phyloP scores from a whole-genome alignment of 2,888 invertebrate species.

The Heteromurus nitidus region DNA sequence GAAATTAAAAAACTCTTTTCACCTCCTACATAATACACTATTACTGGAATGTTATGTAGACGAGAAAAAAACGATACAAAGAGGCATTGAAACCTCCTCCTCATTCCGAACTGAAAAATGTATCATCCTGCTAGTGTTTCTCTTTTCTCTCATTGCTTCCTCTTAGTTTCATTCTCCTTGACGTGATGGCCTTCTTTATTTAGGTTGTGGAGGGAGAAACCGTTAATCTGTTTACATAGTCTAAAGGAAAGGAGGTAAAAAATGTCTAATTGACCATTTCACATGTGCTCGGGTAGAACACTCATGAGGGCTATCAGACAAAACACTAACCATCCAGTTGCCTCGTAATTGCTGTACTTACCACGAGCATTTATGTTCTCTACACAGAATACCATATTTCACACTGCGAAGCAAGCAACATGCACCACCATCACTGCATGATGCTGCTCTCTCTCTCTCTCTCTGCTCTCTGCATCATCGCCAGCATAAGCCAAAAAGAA shows the following conservation, averaged over 20 bases:
- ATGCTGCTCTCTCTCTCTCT: not conserved
- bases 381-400: not conserved
- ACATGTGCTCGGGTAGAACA: conserved; percentile 2
- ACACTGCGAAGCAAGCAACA: not conserved
- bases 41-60: not conserved
- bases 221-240: conserved; percentile 34
- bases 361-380: not conserved
- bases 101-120: not conserved
- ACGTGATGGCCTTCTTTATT: not conserved
- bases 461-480: no score
- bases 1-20: conserved; percentile 19
- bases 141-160: no score
- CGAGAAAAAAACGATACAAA: not conserved
- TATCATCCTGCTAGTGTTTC: not conserved
- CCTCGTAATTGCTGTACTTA: conserved; percentile 35
- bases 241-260: conserved; percentile 18
- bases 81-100: not conserved
- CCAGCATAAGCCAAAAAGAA: no score
- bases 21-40: not conserved
- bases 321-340: conserved; percentile 37
- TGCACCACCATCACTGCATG: not conserved
- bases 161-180: no score
- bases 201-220: not conserved
- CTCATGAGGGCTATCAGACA: conserved; percentile 16
- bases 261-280: conserved; percentile 39